A percentile compares a stretch with the other conserved stretches of the same genome.
Evolutionary conservation across 2,888 invertebrate species (phyloP).

Genomic region (Pheosia gnoma): DNA sequence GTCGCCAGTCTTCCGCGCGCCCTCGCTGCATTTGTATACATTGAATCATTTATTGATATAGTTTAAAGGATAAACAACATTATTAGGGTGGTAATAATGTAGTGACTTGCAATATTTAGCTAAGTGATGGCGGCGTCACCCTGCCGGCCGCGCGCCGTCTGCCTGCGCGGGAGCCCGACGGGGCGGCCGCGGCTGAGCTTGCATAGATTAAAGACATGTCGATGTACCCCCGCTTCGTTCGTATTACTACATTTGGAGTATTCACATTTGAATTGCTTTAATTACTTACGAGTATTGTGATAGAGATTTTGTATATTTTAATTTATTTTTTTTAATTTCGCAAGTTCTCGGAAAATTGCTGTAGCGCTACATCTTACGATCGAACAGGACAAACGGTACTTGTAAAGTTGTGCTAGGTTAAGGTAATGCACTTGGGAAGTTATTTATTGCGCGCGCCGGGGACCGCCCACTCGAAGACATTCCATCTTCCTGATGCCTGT

Average conservation of each 20-base stretch:
- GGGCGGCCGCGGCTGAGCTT: conserved; percentile 39
- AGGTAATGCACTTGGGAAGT: conserved; percentile 72
- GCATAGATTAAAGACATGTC: conserved; percentile 48
- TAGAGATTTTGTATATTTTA: conserved; percentile 85
- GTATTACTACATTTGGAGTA: conserved; percentile 80
- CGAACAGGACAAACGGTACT: conserved; percentile 72
- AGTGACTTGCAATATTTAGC: conserved; percentile 79
- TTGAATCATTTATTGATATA: conserved; percentile 68
- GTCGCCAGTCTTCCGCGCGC: conserved; percentile 50
- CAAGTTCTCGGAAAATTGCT: conserved; percentile 74
- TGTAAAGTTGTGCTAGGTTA: conserved; percentile 79
- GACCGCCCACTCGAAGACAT: conserved; percentile 60
- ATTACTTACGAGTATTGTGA: conserved; percentile 85
- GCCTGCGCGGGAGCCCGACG: conserved; percentile 17
- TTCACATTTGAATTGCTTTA: conserved; percentile 84
- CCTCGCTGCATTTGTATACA: conserved; percentile 63
- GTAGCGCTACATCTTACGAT: conserved; percentile 79
- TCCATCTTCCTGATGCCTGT: conserved; percentile 63
- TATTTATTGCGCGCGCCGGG: conserved; percentile 58
- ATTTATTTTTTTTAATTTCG: conserved; percentile 83
- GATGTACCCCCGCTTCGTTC: conserved; percentile 69
- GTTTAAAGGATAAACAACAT: conserved; percentile 63
- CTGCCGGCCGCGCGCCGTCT: conserved; percentile 46
- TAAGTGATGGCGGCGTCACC: conserved; percentile 69
- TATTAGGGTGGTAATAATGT: conserved; percentile 74